Percentiles rank a stretch among this genome's conserved stretches.
Evolutionary conservation across 2,797 vertebrate species (phyloP).

Genomic region (Crenichthys baileyi): DNA sequence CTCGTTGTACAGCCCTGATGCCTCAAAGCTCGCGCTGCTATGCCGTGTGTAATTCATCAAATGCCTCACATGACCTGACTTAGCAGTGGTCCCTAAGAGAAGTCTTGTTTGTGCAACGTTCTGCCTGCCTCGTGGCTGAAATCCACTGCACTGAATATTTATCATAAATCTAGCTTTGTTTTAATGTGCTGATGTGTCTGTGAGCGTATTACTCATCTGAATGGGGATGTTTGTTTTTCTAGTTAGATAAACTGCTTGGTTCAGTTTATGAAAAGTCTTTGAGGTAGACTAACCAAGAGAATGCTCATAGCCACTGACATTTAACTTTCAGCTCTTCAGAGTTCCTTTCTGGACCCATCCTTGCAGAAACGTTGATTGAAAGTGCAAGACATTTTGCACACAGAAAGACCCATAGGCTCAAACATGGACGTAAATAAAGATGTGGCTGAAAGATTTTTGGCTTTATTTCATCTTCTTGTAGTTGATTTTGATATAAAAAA

Average conservation of each 20-base stretch:
- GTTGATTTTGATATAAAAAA: slow-evolving; percentile 3
- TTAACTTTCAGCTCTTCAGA: slow-evolving; percentile 55
- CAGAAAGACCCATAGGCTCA: slow-evolving; percentile 30
- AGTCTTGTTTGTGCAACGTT: slow-evolving; percentile 24
- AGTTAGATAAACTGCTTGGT: not conserved
- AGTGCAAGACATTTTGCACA: slow-evolving; percentile 56
- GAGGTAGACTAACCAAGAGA: slow-evolving; percentile 39
- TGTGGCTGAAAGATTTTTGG: slow-evolving; percentile 27
- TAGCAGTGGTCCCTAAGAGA: slow-evolving; percentile 41
- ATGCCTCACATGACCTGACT: slow-evolving; percentile 2
- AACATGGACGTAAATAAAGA: slow-evolving; percentile 38
- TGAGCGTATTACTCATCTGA: not conserved
- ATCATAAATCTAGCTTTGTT: slow-evolving; percentile 28
- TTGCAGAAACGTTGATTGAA: slow-evolving; percentile 62
- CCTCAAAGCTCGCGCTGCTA: not conserved
- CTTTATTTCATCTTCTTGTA: slow-evolving; percentile 1
- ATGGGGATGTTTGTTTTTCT: not conserved
- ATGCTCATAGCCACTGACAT: slow-evolving; percentile 67
- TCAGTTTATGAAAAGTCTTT: slow-evolving; percentile 14
- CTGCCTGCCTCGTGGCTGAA: slow-evolving; percentile 38
- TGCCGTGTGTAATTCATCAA: slow-evolving; percentile 10
- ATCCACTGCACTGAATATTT: slow-evolving; percentile 41
- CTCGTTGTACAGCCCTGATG: not conserved
- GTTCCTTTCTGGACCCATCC: slow-evolving; percentile 49
- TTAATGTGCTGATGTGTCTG: slow-evolving; percentile 8